Conservation (phyloP, 2,797 vertebrate genomes). For the Sciurus vulgaris region DNA sequence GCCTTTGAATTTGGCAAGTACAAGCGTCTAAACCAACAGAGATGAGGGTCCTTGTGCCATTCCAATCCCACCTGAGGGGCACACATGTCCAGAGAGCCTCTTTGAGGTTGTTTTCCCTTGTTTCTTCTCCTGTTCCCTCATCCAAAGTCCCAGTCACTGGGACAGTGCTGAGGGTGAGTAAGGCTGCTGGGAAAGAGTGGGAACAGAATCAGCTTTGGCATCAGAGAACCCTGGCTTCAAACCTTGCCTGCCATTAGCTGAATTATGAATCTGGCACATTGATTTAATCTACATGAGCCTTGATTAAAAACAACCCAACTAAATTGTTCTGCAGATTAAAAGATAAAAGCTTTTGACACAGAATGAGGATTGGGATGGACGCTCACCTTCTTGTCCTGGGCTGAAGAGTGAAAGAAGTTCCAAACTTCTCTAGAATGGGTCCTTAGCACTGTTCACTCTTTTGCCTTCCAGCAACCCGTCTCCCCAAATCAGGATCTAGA, state of each 20-base stretch:
- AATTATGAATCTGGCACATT: background rate
- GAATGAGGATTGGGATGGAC: background rate
- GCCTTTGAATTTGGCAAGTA: background rate
- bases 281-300: background rate
- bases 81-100: background rate
- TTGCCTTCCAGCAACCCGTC: background rate
- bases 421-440: background rate
- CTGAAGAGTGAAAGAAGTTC: background rate
- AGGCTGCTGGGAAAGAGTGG: background rate
- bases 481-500: background rate
- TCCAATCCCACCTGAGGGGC: background rate
- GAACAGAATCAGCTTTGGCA: background rate
- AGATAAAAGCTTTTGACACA: background rate
- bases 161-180: background rate
- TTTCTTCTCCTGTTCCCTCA: background rate
- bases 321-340: conserved; percentile 39
- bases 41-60: background rate
- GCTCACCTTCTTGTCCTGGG: background rate
- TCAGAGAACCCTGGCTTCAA: conserved; percentile 25
- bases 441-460: background rate
- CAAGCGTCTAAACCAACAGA: background rate
- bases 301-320: conserved; percentile 19
- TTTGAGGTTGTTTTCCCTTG: background rate
- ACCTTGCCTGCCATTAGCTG: background rate
- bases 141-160: background rate